Base-by-base conservation (phyloP, 2,797 vertebrate species). In the Ambastaia sidthimunki region DNA sequence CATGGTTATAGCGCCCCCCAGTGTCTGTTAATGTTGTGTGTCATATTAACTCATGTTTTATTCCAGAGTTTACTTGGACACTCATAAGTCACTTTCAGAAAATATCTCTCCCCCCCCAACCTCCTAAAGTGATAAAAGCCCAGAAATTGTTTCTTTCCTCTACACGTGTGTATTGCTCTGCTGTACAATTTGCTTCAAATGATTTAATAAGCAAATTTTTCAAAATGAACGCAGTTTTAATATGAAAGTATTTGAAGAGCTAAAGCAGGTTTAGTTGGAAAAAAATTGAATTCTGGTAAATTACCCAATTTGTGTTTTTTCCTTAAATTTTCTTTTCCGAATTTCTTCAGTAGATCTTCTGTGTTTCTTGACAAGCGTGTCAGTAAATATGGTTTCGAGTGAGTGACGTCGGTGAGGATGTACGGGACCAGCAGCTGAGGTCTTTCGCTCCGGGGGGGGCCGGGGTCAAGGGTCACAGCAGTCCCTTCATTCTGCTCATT, bases 401-500 rank as follows among this genome's bases (percentile, higher is more conserved):
- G 55, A 68, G 78, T 67, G 67, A 23, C 44, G 54, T 28, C 48
- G 67, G 50, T 71, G 78, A 81, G 76, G 57, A 65, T 69, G 67
- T 65, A 54, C 23, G 4, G 66, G 25, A 54, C 66, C 81, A 75
- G 65, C 76, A 76, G 69, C 69, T 66, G 23, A 25, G 59, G 50
- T 41, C 44, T 59, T 41, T 31, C 63, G 34, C 28, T 71, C 57
- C 23, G 66, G 78, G 1, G n/a, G 69, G 44, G 18, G 28, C 4
- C 37, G 5, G 12, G 79, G 76, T 73, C 78, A 83, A 44, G 63
- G 87, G 70, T 82, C 70, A 67, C 55, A 74, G 77, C 80, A 78
- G 76, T 82, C 62, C 67, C 78, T 76, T 82, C 80, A 73, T 68
- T 74, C 76, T 74, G 59, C 80, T 86, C 86, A 87, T 87, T 87